A percentile compares a stretch with the other conserved stretches of the same genome.
Evolutionary conservation across 2,888 invertebrate genomes (phyloP).

Genomic region (Rhopalosiphum nymphaeae): DNA sequence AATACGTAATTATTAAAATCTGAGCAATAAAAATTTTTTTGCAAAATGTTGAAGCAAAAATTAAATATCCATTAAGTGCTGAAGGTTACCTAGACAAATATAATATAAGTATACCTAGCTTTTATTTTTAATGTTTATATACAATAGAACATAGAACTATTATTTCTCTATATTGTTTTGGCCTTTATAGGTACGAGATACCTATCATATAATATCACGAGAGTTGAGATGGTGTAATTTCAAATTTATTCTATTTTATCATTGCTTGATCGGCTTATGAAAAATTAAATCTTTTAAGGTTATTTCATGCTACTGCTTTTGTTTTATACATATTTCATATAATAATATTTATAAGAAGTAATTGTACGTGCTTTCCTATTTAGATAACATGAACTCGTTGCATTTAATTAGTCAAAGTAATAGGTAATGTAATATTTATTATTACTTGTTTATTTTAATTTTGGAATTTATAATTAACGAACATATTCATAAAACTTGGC

Average conservation of each 20-base stretch:
- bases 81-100: not conserved
- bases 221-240: not conserved
- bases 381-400: not conserved
- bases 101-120: not conserved
- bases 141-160: not conserved
- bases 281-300: not conserved
- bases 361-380: not conserved
- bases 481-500: not conserved
- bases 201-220: not conserved
- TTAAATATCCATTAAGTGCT: not conserved
- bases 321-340: not conserved
- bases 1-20: not conserved
- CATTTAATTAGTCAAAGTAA: not conserved
- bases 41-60: not conserved
- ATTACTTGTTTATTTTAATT: not conserved
- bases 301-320: not conserved
- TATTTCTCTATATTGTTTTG: not conserved
- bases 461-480: not conserved
- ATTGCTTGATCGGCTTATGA: not conserved
- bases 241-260: not conserved
- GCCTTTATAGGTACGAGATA: not conserved
- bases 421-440: not conserved
- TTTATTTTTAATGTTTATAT: not conserved
- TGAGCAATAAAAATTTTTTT: not conserved
- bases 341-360: not conserved